phyloP scores from a whole-genome alignment of 2,797 vertebrate genomes.

The Chiroxiphia lanceolata region DNA sequence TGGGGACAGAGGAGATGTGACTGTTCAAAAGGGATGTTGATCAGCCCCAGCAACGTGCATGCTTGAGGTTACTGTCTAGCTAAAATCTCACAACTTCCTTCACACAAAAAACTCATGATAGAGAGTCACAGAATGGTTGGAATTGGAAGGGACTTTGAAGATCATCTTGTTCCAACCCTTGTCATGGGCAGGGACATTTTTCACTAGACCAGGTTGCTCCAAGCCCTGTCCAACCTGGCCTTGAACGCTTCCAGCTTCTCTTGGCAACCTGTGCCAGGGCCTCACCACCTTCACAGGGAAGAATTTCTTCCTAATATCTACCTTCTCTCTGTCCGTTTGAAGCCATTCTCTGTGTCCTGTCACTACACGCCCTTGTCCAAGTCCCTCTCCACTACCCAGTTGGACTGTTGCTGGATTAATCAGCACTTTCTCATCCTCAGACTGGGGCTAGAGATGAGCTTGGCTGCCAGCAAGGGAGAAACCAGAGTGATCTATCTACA shows the following conservation, averaged over 20 bases:
- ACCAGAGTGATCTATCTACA: background rate
- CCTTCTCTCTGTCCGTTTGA: background rate
- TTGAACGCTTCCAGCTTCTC: background rate
- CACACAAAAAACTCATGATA: background rate
- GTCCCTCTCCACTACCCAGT: background rate
- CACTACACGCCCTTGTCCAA: background rate
- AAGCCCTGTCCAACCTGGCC: background rate
- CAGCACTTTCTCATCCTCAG: background rate
- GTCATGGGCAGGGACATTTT: background rate
- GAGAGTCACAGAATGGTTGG: background rate
- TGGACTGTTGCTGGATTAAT: background rate
- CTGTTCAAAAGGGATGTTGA: accelerated
- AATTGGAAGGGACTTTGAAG: background rate
- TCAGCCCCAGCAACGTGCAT: accelerated
- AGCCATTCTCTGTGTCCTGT: accelerated
- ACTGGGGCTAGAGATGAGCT: background rate
- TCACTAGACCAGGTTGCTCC: background rate
- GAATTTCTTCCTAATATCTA: background rate
- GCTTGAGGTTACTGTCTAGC: background rate
- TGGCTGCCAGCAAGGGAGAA: background rate
- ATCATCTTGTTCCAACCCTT: background rate
- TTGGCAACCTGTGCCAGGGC: background rate
- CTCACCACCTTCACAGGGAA: background rate
- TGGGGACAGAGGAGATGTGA: background rate
- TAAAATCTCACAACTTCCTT: background rate